These are phyloP conservation scores for Manacus vitellinus DNA, from an alignment of 2,113 vertebrate genomes.

Conservation along the genomic window DNA sequence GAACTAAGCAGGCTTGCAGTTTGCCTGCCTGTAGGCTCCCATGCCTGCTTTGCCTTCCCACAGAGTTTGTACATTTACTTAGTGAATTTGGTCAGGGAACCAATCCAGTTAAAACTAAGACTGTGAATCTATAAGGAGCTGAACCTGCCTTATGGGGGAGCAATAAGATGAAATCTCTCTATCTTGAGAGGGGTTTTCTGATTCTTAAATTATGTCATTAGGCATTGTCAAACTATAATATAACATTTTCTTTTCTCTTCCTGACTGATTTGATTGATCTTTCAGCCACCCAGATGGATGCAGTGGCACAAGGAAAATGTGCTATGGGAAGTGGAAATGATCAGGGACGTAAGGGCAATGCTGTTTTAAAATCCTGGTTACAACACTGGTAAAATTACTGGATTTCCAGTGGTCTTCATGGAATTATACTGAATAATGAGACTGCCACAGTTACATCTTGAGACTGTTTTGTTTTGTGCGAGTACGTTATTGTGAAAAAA, in stretches of 20 bases:
- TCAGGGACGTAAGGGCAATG: rapidly evolving
- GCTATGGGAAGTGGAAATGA: neutral
- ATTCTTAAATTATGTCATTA: neutral
- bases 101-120: neutral
- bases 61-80: neutral
- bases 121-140: rapidly evolving
- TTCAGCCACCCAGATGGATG: neutral
- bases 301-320: neutral
- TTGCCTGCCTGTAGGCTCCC: neutral
- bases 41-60: neutral
- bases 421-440: neutral
- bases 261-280: neutral
- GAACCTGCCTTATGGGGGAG: neutral
- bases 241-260: neutral
- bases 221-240: neutral
- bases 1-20: rapidly evolving
- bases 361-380: neutral
- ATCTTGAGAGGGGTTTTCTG: neutral
- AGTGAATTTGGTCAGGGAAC: neutral
- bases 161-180: rapidly evolving
- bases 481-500: neutral
- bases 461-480: neutral
- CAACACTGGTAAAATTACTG: neutral
- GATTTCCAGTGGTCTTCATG: neutral
- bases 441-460: neutral